A percentile compares a stretch with the other conserved stretches of the same genome.
These are phyloP conservation scores for Drosophila chauvacae DNA, from an alignment of 1,140 invertebrate species.

Conservation along the genomic window DNA sequence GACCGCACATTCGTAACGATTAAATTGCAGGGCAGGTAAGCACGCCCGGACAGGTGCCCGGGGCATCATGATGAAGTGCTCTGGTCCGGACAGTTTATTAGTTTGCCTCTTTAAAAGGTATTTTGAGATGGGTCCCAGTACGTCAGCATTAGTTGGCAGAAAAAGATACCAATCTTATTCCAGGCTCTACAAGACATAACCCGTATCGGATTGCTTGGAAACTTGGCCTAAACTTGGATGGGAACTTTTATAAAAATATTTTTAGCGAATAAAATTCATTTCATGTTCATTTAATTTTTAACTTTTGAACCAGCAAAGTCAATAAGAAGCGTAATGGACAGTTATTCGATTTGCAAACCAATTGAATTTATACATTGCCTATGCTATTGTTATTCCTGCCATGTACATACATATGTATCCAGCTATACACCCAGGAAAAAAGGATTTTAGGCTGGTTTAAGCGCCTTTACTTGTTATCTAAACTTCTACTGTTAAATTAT, in stretches of 20 bases:
- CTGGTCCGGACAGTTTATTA: conserved; percentile 60
- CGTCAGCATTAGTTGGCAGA: conserved; percentile 16
- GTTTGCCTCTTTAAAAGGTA: conserved; percentile 46
- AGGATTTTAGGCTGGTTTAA: neutral
- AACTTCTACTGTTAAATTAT: too few species aligned
- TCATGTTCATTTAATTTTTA: neutral
- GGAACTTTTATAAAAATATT: neutral
- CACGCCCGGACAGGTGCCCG: conserved; percentile 25
- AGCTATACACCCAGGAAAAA: neutral
- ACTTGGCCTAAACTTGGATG: neutral
- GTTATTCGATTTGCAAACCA: conserved; percentile 9
- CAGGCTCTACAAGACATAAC: conserved; percentile 1
- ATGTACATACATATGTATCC: too few species aligned
- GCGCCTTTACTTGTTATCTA: too few species aligned
- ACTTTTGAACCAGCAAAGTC: neutral
- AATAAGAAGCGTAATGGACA: neutral
- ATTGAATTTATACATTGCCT: neutral
- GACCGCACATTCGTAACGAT: conserved; percentile 68
- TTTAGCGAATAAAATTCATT: neutral
- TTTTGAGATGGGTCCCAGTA: conserved; percentile 29
- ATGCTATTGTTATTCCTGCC: neutral
- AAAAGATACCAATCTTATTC: conserved; percentile 16
- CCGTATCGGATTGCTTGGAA: neutral
- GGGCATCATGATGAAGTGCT: conserved; percentile 16
- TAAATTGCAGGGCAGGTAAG: conserved; percentile 56